These are phyloP conservation scores for Turritopsis rubra DNA, from an alignment of 30 jellyfish, hydroid and myxozoan species.

Conservation along the genomic window DNA sequence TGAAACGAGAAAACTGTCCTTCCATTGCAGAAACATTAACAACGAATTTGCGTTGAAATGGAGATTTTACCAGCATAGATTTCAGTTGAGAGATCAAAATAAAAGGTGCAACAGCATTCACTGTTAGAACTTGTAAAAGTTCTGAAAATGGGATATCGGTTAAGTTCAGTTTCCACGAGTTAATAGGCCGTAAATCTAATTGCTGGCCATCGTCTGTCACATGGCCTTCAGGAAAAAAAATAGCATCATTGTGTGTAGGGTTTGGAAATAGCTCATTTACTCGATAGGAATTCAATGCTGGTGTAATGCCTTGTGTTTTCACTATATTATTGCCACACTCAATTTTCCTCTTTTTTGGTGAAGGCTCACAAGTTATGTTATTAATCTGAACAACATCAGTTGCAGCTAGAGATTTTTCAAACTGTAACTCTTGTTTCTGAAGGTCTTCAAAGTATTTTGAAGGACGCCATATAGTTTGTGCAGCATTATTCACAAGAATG, in stretches of 20 bases:
- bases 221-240: conserved; percentile 13
- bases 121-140: conserved; percentile 36
- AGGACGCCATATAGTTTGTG: conserved; percentile 53
- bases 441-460: conserved; percentile 10
- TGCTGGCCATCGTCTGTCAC: conserved; percentile 39
- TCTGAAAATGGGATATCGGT: conserved; percentile 41
- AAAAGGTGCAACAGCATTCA: conserved; percentile 44
- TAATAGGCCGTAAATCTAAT: conserved; percentile 28
- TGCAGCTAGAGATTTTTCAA: neutral
- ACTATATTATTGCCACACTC: neutral
- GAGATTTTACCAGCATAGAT: conserved; percentile 20
- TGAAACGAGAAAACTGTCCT: conserved; percentile 33
- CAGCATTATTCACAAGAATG: conserved; percentile 45
- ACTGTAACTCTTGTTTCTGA: neutral
- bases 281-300: neutral
- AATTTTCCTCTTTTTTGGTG: neutral
- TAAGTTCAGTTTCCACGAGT: conserved; percentile 32
- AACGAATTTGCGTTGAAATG: conserved; percentile 21
- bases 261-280: neutral
- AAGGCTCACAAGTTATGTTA: neutral
- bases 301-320: neutral
- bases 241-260: neutral
- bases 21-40: conserved; percentile 61
- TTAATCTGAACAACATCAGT: neutral
- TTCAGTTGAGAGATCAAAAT: conserved; percentile 27